Evolutionary conservation across 2,888 invertebrate species (phyloP), one percentile per base, ranked within the genome.

Genomic region (Dicyrtoma fusca): DNA sequence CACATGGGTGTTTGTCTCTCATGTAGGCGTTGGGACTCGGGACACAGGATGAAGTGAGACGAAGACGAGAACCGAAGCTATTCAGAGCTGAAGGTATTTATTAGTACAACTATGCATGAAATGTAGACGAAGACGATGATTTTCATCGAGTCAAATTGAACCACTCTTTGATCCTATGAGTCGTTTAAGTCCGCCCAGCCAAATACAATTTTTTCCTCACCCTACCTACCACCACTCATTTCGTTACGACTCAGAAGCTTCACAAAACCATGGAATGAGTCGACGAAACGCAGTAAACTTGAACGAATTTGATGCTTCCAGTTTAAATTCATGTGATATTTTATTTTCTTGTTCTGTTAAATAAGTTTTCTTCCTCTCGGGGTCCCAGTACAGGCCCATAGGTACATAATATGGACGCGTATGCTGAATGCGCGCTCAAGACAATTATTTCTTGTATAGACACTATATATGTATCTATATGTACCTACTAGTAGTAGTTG

Each of bases 251-350:
- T 70, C 21, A 53, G 70, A 19, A 61, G 34, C 25, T 59, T 34
- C 69, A 69, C 69, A 62, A 26, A 65, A 65, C 65, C 57, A 53
- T 19, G 57, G 72, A 61, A 74, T 74, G 74, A 74, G 72, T 74
- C 69, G 65, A 61, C 74, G 61, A 72, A 74, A 74, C 65, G 65
- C 74, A 72, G 6, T 49, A 72, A 74, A 71, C 69, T 74, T 72
- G 74, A 74, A 74, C 74, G 74, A 74, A 69, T 71, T 59, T 61
- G 64, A 72, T 55, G 53, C 25, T 64, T 64, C 57, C 47, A 59
- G 57, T 45, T 68, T 11, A 21, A 42, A 63, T 49, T 49, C 26
- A 44, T 42, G 44, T 44, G 42, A 44, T 44, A 63, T 6, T 64
- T 47, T 49, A 64, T 61, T 64, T 64, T 64, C 26, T 64, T 64